Conservation (phyloP, 2,888 invertebrate species). For the Aethes cnicana region DNA sequence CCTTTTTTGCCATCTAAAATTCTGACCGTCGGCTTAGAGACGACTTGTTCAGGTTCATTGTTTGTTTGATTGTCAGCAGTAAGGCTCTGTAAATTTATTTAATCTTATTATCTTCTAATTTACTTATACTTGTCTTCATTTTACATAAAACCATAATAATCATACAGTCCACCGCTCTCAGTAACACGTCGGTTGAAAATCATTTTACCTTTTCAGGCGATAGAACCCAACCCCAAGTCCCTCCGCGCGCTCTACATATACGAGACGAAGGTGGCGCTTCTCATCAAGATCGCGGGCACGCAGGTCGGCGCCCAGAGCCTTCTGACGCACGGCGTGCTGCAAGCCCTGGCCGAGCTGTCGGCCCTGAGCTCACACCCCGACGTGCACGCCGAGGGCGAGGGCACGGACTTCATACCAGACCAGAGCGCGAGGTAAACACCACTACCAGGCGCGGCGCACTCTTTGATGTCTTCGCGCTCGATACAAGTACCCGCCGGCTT, state of each 20-base stretch:
- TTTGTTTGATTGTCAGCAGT: not conserved
- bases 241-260: constrained; percentile 92
- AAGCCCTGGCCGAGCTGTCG: constrained; percentile 85
- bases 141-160: no score
- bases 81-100: not conserved
- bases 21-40: no score
- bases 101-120: no score
- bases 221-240: constrained; percentile 85
- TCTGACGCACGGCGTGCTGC: constrained; percentile 88
- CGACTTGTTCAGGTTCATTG: no score
- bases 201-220: constrained; percentile 72
- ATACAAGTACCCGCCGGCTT: no score
- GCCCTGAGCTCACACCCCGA: constrained; percentile 90
- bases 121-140: no score
- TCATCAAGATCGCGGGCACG: constrained; percentile 86
- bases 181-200: no score
- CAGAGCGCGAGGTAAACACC: constrained; percentile 50
- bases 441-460: no score
- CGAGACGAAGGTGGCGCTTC: constrained; percentile 92
- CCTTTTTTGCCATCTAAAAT: no score
- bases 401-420: constrained; percentile 56
- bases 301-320: constrained; percentile 87
- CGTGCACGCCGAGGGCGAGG: constrained; percentile 54
- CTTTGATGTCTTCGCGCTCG: no score
- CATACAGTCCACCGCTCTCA: no score